Percentiles rank a stretch among this genome's conserved stretches.
These are phyloP conservation scores for Mastigias papua DNA, from an alignment of 30 jellyfish, hydroid and myxozoan species.

Conservation along the genomic window DNA sequence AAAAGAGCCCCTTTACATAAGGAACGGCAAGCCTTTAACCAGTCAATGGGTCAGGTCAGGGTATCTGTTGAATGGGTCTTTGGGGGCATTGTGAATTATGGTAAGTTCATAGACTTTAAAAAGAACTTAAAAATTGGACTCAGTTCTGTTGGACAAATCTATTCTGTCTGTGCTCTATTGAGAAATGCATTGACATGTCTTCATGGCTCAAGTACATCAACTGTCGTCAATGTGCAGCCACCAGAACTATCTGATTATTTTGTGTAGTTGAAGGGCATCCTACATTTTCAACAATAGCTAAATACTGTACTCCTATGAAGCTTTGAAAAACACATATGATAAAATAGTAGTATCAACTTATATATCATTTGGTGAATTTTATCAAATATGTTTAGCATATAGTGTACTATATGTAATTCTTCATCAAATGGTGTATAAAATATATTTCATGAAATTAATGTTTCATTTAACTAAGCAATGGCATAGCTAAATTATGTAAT, in stretches of 20 bases:
- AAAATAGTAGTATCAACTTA: too few species aligned
- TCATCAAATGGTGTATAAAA: too few species aligned
- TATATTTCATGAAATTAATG: not conserved
- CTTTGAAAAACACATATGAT: not conserved
- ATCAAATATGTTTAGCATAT: not conserved
- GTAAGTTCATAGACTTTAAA: conserved; percentile 63
- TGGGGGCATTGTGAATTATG: conserved; percentile 67
- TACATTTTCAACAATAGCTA: not conserved
- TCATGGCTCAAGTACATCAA: conserved; percentile 65
- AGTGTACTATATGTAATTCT: not conserved
- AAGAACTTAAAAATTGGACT: conserved; percentile 61
- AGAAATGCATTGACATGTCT: conserved; percentile 70
- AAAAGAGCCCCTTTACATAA: conserved; percentile 17
- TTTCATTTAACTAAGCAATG: not conserved
- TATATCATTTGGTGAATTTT: not conserved
- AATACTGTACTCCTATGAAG: not conserved
- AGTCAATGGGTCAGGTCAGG: conserved; percentile 27
- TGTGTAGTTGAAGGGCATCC: not conserved
- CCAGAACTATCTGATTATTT: conserved; percentile 48
- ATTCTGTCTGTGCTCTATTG: conserved; percentile 43
- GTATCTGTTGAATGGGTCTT: conserved; percentile 74
- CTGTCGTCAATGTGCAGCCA: conserved; percentile 58
- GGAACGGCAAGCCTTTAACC: conserved; percentile 40
- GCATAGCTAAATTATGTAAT: not conserved
- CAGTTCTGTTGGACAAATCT: conserved; percentile 64